These are phyloP conservation scores for Tyria jacobaeae DNA, from an alignment of 2,888 invertebrate species.

Conservation along the genomic window DNA sequence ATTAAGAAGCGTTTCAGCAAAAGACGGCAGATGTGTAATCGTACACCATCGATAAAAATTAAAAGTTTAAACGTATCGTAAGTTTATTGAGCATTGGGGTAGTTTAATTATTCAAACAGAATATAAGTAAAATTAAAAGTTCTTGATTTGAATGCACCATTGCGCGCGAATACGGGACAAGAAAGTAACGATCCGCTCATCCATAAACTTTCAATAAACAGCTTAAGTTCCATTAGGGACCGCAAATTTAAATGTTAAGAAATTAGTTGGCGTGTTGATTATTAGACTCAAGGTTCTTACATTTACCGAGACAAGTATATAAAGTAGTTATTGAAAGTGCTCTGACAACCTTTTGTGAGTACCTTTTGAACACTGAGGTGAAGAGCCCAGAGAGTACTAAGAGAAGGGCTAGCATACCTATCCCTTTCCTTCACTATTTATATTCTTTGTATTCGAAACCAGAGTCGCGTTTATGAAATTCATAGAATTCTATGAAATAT, in stretches of 20 bases:
- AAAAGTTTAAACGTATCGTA: too few relatives aligned
- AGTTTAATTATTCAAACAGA: neutral
- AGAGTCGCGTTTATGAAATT: too few relatives aligned
- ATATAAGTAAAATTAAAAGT: constrained; percentile 22
- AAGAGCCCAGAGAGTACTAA: too few relatives aligned
- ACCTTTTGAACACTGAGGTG: neutral
- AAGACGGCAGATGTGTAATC: too few relatives aligned
- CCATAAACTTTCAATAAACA: constrained; percentile 20
- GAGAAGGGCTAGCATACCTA: too few relatives aligned
- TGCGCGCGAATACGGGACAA: constrained; percentile 9
- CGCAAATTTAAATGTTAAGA: constrained; percentile 17
- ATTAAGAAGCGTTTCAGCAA: too few relatives aligned
- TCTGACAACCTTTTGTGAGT: neutral
- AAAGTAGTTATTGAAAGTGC: neutral
- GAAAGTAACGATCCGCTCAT: constrained; percentile 18
- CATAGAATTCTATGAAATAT: too few relatives aligned
- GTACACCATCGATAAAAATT: too few relatives aligned
- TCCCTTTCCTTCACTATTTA: too few relatives aligned
- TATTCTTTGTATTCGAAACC: too few relatives aligned
- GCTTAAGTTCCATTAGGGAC: constrained; percentile 15
- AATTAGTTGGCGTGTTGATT: neutral
- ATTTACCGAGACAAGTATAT: neutral
- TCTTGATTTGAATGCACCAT: constrained; percentile 20
- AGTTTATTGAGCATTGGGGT: too few relatives aligned
- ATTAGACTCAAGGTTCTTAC: constrained; percentile 1